Conservation (phyloP, 2,113 vertebrate species). For the Laterallus jamaicensis region DNA sequence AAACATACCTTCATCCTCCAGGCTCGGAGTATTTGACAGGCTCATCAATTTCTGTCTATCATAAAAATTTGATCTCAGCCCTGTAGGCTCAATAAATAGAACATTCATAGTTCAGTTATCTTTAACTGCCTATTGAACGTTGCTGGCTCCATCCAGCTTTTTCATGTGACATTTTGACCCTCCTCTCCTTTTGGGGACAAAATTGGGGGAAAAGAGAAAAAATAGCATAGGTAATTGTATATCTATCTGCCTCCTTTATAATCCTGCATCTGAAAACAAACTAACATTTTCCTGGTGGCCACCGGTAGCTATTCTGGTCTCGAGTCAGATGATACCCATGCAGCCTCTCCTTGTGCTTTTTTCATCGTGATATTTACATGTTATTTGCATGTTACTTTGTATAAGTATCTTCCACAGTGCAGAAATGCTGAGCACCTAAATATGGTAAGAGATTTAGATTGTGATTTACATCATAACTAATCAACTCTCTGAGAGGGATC, state of each 20-base stretch:
- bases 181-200: not conserved
- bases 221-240: not conserved
- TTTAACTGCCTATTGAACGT: not conserved
- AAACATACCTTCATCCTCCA: not conserved
- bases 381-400: not conserved
- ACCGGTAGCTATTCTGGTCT: not conserved
- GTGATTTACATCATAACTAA: not conserved
- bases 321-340: not conserved
- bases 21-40: not conserved
- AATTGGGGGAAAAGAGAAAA: not conserved
- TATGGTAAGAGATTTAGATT: not conserved
- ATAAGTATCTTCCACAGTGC: not conserved
- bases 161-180: not conserved
- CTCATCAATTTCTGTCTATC: not conserved
- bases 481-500: not conserved
- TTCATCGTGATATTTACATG: not conserved
- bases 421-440: not conserved
- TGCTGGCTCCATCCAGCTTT: not conserved
- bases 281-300: not conserved
- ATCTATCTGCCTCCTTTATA: not conserved
- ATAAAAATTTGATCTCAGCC: not conserved
- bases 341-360: not conserved
- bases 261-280: not conserved
- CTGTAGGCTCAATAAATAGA: not conserved
- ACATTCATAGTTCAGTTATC: not conserved